Conservation (phyloP, 2,113 vertebrate species). For the Camarhynchus parvulus region DNA sequence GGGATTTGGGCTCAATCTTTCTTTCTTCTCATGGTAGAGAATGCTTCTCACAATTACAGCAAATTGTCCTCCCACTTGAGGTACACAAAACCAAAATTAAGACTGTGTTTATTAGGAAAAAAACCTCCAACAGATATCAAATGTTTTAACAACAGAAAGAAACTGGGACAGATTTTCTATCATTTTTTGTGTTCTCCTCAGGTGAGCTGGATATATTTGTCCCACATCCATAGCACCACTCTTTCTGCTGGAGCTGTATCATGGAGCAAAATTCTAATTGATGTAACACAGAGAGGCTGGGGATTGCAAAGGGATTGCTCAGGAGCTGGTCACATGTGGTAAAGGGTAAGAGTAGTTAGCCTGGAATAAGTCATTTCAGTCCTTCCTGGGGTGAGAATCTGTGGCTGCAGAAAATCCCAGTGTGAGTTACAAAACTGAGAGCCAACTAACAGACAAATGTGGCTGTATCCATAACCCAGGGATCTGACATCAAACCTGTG, state of each 20-base stretch:
- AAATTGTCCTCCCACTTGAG: conserved; percentile 13
- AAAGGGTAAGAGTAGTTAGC: neutral
- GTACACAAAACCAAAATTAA: neutral
- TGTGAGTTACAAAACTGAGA: neutral
- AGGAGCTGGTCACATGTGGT: neutral
- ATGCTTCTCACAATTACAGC: neutral
- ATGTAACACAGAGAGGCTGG: neutral
- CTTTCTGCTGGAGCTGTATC: neutral
- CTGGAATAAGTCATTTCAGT: neutral
- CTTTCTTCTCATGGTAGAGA: neutral
- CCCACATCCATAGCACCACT: neutral
- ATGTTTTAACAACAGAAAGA: neutral
- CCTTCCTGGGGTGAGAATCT: neutral
- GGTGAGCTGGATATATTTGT: neutral
- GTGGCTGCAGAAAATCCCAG: neutral
- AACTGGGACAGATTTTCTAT: neutral
- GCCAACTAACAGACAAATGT: neutral
- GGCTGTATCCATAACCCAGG: neutral
- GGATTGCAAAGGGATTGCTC: neutral
- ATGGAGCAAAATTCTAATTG: neutral
- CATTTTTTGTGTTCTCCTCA: neutral
- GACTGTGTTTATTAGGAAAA: neutral
- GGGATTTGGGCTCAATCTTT: neutral
- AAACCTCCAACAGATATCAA: neutral
- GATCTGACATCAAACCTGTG: neutral